These are phyloP conservation scores for Branchinecta lindahli DNA, from an alignment of 1,140 invertebrate species.

Conservation along the genomic window DNA sequence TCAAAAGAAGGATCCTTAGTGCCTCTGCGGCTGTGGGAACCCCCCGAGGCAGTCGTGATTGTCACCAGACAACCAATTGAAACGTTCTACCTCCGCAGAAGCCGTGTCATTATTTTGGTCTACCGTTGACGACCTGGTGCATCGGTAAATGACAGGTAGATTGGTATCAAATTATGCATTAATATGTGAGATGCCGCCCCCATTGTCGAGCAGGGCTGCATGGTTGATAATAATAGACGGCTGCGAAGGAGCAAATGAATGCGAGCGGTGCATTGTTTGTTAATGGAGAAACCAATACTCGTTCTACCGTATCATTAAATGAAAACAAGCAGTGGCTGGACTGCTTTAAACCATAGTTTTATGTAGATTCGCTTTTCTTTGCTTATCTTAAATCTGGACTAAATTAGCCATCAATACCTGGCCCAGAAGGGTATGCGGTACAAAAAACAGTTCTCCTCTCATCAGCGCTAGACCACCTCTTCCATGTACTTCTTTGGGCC, in stretches of 20 bases:
- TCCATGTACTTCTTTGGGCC: too few relatives aligned
- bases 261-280: not conserved
- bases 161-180: conserved; percentile 11
- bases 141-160: not conserved
- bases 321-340: not conserved
- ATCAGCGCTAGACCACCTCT: too few relatives aligned
- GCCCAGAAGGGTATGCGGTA: too few relatives aligned
- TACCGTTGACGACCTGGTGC: not conserved
- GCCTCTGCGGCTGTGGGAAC: not conserved
- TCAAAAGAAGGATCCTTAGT: not conserved
- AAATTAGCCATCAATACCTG: conserved; percentile 4
- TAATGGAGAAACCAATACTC: not conserved
- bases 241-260: too few relatives aligned
- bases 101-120: not conserved
- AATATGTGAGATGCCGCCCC: not conserved
- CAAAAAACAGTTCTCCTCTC: too few relatives aligned
- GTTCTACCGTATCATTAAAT: not conserved
- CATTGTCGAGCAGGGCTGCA: not conserved
- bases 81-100: not conserved
- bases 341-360: not conserved
- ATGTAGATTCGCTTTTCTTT: not conserved
- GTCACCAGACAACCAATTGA: not conserved
- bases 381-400: not conserved
- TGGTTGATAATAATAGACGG: too few relatives aligned
- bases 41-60: not conserved